Conservation (phyloP, 2,888 invertebrate genomes). For the Drosophila siamana region DNA sequence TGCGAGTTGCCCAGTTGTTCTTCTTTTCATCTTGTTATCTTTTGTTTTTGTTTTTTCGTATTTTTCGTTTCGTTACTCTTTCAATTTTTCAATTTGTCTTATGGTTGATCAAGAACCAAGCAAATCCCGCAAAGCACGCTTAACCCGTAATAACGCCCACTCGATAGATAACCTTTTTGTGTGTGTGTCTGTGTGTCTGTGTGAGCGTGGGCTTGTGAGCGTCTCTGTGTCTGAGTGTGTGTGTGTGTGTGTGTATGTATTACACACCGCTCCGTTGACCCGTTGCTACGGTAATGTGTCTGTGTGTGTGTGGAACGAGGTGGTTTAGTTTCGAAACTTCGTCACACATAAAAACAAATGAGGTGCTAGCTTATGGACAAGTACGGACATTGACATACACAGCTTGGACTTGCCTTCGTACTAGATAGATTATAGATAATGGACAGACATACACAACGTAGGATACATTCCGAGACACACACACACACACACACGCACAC, state of each 20-base stretch:
- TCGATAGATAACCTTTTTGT: conserved; percentile 4
- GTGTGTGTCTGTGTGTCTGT: background rate
- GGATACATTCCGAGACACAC: too few species aligned
- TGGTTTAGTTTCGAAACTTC: conserved; percentile 2
- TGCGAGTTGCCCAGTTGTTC: conserved; percentile 63
- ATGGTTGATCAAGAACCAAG: conserved; percentile 5
- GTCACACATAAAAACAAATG: conserved; percentile 19
- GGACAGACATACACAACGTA: conserved; percentile 43
- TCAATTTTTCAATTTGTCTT: background rate
- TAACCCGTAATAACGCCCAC: conserved; percentile 7
- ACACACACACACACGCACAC: conserved; percentile 42
- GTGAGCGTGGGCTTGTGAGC: background rate
- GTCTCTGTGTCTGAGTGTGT: background rate
- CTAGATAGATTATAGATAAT: conserved; percentile 13
- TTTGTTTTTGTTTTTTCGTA: background rate
- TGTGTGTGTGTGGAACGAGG: background rate
- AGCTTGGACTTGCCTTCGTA: conserved; percentile 12
- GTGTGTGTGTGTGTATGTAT: background rate
- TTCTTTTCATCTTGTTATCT: conserved; percentile 36
- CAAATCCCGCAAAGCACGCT: conserved; percentile 18
- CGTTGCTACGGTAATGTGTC: background rate
- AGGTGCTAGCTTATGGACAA: conserved; percentile 49
- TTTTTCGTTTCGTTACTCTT: too few species aligned
- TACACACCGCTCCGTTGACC: too few species aligned
- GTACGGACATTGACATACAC: conserved; percentile 41